Evolutionary conservation across 2,113 vertebrate genomes (phyloP).

Genomic region (Hydropotes inermis): DNA sequence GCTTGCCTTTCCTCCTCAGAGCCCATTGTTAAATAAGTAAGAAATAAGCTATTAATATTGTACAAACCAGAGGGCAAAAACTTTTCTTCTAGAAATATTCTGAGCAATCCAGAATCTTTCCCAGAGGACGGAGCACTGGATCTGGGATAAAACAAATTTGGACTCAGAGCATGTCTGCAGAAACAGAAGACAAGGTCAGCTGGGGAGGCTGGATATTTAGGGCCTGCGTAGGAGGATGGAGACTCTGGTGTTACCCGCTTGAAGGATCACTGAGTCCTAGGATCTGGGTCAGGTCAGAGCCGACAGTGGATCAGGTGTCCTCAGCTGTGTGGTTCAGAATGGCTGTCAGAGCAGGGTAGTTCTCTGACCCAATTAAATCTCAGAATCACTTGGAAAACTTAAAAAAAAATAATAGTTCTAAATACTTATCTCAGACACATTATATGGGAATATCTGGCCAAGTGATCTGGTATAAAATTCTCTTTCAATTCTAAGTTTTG

Average conservation of each 20-base stretch:
- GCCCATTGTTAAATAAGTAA: not conserved
- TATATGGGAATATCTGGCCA: not conserved
- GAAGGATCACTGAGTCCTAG: not conserved
- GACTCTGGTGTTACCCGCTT: no score
- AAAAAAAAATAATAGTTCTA: not conserved
- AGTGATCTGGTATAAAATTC: not conserved
- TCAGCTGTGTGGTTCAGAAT: not conserved
- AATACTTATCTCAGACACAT: not conserved
- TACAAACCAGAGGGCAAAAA: not conserved
- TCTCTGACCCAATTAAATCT: not conserved
- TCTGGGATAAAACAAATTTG: no score
- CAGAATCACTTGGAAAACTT: not conserved
- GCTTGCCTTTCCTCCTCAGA: not conserved
- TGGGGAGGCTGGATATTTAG: not conserved
- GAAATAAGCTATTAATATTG: not conserved
- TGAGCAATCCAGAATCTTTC: not conserved
- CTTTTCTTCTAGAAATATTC: not conserved
- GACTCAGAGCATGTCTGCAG: not conserved
- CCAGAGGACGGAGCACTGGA: not conserved
- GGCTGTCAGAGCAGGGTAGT: accelerated
- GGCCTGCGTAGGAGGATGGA: accelerated
- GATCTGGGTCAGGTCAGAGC: not conserved
- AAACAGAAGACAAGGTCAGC: not conserved
- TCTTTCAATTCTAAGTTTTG: not conserved
- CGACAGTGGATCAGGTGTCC: accelerated